Evolutionary conservation across 2,113 vertebrate species (phyloP).

Genomic region (Lonchura striata): DNA sequence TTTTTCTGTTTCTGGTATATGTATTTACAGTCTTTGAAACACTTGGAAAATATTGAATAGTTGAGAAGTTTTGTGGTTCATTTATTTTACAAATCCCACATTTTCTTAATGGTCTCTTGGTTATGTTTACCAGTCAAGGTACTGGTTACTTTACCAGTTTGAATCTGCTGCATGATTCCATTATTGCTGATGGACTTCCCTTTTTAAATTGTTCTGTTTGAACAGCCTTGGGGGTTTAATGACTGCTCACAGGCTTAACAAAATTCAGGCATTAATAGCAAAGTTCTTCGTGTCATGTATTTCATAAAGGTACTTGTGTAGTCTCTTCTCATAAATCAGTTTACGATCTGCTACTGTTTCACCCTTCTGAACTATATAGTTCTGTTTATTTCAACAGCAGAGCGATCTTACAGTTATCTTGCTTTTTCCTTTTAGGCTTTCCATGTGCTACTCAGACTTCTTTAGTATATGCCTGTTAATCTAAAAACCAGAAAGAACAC

Average conservation of each 20-base stretch:
- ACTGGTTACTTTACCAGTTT: background rate
- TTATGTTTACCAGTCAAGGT: background rate
- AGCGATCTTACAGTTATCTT: background rate
- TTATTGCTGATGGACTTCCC: background rate
- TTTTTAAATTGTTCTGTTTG: background rate
- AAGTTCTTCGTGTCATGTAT: background rate
- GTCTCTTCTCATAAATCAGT: background rate
- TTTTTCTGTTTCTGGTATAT: background rate
- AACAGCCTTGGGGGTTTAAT: background rate
- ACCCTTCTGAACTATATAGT: background rate
- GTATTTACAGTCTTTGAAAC: background rate
- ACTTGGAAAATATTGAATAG: background rate
- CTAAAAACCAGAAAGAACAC: background rate
- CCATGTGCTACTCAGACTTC: background rate
- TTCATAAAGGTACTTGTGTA: background rate
- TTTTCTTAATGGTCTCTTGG: background rate
- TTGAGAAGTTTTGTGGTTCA: background rate
- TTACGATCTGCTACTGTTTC: background rate
- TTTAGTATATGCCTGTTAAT: background rate
- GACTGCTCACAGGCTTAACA: background rate
- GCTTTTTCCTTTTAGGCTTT: background rate
- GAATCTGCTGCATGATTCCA: background rate
- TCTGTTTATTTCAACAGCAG: background rate
- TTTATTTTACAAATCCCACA: background rate
- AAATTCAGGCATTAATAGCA: background rate